phyloP scores from a whole-genome alignment of 2,797 vertebrate genomes.

The Propithecus perrieri region DNA sequence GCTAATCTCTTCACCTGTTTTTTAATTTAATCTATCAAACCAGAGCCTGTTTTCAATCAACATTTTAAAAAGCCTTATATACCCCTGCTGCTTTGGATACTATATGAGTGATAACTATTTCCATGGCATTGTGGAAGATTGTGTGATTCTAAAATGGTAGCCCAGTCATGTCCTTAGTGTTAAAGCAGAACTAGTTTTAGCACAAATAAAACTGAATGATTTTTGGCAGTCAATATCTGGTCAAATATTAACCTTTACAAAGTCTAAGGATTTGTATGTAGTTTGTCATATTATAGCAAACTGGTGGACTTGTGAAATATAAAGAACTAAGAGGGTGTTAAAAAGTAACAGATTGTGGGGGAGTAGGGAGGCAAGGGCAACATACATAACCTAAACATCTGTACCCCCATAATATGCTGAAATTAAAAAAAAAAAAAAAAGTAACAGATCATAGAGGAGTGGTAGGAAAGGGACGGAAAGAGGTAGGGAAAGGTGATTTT shows the following conservation, averaged over 20 bases:
- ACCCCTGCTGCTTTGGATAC: neutral
- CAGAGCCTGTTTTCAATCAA: neutral
- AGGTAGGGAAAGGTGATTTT: neutral
- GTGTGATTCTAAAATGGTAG: neutral
- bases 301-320: neutral
- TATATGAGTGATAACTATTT: neutral
- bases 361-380: too few relatives aligned
- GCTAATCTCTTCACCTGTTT: neutral
- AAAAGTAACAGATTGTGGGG: neutral
- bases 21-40: neutral
- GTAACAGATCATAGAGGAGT: neutral
- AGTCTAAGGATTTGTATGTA: neutral
- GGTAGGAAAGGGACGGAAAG: neutral
- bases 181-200: conserved; percentile 4
- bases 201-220: neutral
- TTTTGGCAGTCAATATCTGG: neutral
- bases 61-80: neutral
- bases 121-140: neutral
- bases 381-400: too few relatives aligned
- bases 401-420: too few relatives aligned
- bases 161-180: neutral
- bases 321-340: neutral
- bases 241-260: neutral
- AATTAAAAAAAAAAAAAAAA: too few relatives aligned
- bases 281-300: neutral